These are phyloP conservation scores for Chironomus riparius DNA, from an alignment of 2,888 invertebrate genomes.

Conservation along the genomic window DNA sequence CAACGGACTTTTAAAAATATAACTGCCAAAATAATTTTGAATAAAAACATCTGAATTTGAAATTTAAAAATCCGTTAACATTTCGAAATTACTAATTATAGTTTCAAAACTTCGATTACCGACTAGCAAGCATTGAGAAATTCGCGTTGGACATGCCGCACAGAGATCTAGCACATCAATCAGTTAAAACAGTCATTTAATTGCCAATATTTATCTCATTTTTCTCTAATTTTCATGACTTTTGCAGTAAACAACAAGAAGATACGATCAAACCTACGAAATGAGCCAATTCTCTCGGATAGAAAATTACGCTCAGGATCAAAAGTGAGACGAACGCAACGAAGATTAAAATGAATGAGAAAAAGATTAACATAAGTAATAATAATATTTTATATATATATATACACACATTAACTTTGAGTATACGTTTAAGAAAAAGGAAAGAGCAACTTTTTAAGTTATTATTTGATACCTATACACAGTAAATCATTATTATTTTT, in stretches of 20 bases:
- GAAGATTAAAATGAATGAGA: slow-evolving; percentile 5
- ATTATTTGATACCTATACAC: neutral
- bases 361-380: neutral
- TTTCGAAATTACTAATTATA: too few species aligned
- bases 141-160: too few species aligned
- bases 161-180: too few species aligned
- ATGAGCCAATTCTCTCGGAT: slow-evolving; percentile 29
- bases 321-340: slow-evolving; percentile 14
- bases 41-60: too few species aligned
- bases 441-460: neutral
- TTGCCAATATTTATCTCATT: neutral
- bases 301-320: slow-evolving; percentile 30
- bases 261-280: neutral
- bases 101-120: too few species aligned
- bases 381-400: neutral
- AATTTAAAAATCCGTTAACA: too few species aligned
- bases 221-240: neutral
- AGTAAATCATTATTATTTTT: neutral
- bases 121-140: too few species aligned
- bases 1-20: too few species aligned
- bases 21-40: too few species aligned
- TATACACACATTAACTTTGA: neutral
- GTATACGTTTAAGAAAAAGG: neutral
- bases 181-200: too few species aligned
- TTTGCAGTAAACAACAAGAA: slow-evolving; percentile 15